Base-by-base conservation (phyloP, 2,888 invertebrate species). In the Entomobrya proxima region DNA sequence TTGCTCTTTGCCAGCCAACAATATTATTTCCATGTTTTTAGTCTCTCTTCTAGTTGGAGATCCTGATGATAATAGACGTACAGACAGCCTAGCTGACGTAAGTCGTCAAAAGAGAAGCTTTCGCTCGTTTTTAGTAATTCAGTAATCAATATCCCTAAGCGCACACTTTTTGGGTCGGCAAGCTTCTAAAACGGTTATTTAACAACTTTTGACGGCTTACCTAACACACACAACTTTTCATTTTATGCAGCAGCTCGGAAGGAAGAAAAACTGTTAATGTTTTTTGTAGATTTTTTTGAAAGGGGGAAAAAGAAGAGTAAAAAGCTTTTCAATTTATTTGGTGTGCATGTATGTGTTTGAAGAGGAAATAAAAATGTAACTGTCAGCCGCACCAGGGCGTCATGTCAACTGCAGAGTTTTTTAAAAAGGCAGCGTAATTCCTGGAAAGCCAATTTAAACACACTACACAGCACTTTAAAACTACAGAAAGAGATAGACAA, bases 351-450 rank as follows among this genome's bases (percentile, higher is more conserved):
- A 9, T 37, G 67, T 40, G 13, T 18, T 37, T 40, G 40, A 67
- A 24, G 18, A 9, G 37, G 67, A 37, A 64, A 64, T 37, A 67
- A 67, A 67, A 67, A 67, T 67, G 67, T 67, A 67, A 67, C 67
- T 67, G 67, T 67, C 67, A 67, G 24, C 21, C 18, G 67, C 67
- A 67, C 67, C 67, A 37, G 67, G 67, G 40, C 67, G 40, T 6
- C 35, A 37, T 21, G 67, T 67, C 67, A 67, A 67, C 67, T 67
- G 24, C 37, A 67, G 40, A 37, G 67, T 27, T 30, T 61, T 67
- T 67, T 52, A 4, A 67, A 67, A 58, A 58, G 58, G 58, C 30
- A 32, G 32, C 27, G 27, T 24, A 58, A 24, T 67, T 67, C 24
- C 18, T 67, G 67, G 24, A 67, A 67, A 67, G 67, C 40, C 67